A percentile compares a stretch with the other conserved stretches of the same genome.
phyloP scores from a whole-genome alignment of 92 coral and sea anemone genomes.

The Porites lobata region DNA sequence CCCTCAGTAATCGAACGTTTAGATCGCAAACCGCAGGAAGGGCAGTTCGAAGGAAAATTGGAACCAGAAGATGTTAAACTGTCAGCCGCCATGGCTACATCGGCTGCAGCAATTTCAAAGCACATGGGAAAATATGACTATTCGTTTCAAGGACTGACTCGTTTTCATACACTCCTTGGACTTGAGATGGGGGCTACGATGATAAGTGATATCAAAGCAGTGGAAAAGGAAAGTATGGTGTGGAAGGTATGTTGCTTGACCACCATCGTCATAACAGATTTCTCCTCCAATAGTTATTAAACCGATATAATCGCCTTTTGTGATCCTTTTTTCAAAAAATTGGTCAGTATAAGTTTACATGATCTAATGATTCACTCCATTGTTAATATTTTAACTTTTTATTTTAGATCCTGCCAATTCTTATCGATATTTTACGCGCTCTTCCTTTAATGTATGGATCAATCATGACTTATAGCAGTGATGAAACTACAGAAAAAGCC shows the following conservation, averaged over 20 bases:
- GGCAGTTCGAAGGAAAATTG: constrained; percentile 57
- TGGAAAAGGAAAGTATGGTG: not conserved
- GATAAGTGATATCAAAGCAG: not conserved
- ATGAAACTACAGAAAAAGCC: too few relatives aligned
- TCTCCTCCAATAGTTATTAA: too few relatives aligned
- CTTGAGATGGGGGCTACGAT: constrained; percentile 23
- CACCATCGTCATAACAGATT: not conserved
- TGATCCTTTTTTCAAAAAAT: too few relatives aligned
- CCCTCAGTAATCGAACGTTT: constrained; percentile 72
- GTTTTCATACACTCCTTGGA: constrained; percentile 19
- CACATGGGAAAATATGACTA: constrained; percentile 14
- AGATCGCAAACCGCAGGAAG: constrained; percentile 35
- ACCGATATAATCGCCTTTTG: too few relatives aligned
- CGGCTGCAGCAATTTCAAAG: constrained; percentile 79
- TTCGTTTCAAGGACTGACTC: not conserved
- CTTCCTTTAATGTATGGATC: not conserved
- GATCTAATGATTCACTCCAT: too few relatives aligned
- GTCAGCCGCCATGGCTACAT: constrained; percentile 90
- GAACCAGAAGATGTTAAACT: constrained; percentile 73
- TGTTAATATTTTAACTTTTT: not conserved
- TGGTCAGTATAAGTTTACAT: too few relatives aligned
- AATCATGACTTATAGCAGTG: not conserved
- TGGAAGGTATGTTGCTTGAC: not conserved
- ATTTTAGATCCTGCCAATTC: not conserved
- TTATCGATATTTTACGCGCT: not conserved